Evolutionary conservation across 2,113 vertebrate genomes (phyloP), one percentile per base, ranked within the genome.

Genomic region (Eolophus roseicapilla): DNA sequence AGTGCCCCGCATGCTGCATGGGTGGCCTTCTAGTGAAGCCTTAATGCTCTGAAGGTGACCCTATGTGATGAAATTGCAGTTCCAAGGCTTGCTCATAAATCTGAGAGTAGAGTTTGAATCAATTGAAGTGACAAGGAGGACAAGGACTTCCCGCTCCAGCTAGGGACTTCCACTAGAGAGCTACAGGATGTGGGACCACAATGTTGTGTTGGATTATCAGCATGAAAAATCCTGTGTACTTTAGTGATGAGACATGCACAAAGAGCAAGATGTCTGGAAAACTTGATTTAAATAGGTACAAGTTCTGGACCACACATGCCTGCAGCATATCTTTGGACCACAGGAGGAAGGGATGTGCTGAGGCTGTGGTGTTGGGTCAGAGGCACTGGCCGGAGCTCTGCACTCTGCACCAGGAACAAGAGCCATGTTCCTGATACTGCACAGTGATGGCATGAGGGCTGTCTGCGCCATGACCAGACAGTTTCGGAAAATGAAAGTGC

Each of bases 371-470:
- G 31, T 20, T 1, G 1, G 28, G 4, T 28, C 15, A 3, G 53
- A 44, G 20, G 16, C 2, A 2, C 13, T 46, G 2, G 0, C 4
- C 0, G 2, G 74, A 31, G 29, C 9, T 20, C 65, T 39, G 57
- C 37, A 13, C 13, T 28, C 49, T 13, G 17, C 6, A 4, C 29
- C 13, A 9, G 39, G 60, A 47, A 23, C 0, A 0, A 21, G 64
- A 47, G 16, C 28, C 28, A 35, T 74, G 63, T 71, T 77, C 29
- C 4, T 6, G 28, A 62, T 29, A 13, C 41, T 31, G 28, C 0
- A 0, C 62, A 86, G 39, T 2, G 2, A 4, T 17, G n/a, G 80
- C 43, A 68, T 0, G 0, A 13, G 14, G 27, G 17, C 27, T 31
- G 70, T 44, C 64, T 68, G 83, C 64, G 59, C 46, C 11, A 2